A percentile compares a stretch with the other conserved stretches of the same genome.
Evolutionary conservation across 2,888 invertebrate genomes (phyloP).

Genomic region (Cepaea hortensis): DNA sequence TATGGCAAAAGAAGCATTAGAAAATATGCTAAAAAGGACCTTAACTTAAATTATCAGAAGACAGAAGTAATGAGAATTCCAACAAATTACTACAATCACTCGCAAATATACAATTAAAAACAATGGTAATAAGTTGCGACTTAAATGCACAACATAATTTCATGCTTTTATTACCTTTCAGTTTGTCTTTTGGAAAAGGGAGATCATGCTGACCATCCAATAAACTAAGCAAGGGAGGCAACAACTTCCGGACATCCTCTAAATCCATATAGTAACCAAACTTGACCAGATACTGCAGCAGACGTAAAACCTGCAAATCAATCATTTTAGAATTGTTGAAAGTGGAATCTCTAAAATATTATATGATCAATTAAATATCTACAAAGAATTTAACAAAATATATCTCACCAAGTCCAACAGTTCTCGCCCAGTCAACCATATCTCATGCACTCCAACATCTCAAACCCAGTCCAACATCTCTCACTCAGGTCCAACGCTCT

Average conservation of each 20-base stretch:
- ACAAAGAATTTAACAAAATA: background rate
- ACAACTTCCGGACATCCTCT: constrained; percentile 72
- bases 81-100: too few relatives aligned
- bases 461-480: too few relatives aligned
- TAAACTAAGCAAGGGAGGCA: constrained; percentile 72
- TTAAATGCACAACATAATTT: background rate
- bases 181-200: constrained; percentile 72
- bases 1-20: too few relatives aligned
- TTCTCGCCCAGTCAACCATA: too few relatives aligned
- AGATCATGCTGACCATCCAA: constrained; percentile 75
- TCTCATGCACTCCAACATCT: too few relatives aligned
- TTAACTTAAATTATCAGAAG: too few relatives aligned
- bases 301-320: constrained; percentile 67
- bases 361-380: background rate
- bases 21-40: too few relatives aligned
- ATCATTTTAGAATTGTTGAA: background rate
- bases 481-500: too few relatives aligned
- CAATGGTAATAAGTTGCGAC: too few relatives aligned
- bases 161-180: constrained; percentile 58
- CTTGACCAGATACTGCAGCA: constrained; percentile 74
- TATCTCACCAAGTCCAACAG: too few relatives aligned
- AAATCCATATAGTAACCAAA: constrained; percentile 75
- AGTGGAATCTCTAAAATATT: background rate
- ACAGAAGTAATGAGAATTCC: too few relatives aligned
- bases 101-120: too few relatives aligned